Base-by-base conservation (phyloP, 1,140 invertebrate species). In the Heterodera schachtii region DNA sequence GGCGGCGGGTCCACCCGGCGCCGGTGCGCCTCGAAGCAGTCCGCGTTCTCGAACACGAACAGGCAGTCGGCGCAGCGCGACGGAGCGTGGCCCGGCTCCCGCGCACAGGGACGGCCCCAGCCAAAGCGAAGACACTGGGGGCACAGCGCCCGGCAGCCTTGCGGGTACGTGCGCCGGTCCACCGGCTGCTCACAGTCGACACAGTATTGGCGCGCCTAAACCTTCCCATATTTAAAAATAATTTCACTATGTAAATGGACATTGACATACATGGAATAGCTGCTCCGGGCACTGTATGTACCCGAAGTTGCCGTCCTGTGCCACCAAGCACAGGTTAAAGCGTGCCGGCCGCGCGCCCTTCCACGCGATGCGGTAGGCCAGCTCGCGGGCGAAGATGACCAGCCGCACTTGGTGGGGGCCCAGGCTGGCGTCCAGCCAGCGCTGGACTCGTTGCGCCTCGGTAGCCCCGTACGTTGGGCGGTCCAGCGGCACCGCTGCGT, bases 21-120 rank as follows among this genome's bases (percentile, higher is more conserved):
- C 4, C 69, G 69, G 44, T 71, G 69, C 16, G 69, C 69, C 21
- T 71, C 69, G 9, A 41, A 71, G 69, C 69, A 71, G 16, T 71
- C 69, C 69, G 3, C 19, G 69, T 71, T 71, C 11, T 41, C 31
- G 13, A 60, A 60, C 57, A 60, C 57, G 19, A 60, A 60, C 57
- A 16, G 57, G 16, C 57, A 60, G 57, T 60, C 57, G 57, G 11
- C 13, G 13, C 57, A 60, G 9, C 57, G 57, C 57, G 3, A 16
- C 57, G 57, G 57, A 11, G 8, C 57, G 3, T 60, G 9, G 19
- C 13, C 57, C 13, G 57, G 9, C 57, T 16, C 57, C 57, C 57
- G 13, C 8, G 57, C 57, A 16, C 57, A 60, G 3, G 57, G 57
- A 4, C 57, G 57, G 9, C 57, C 57, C 57, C 57, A 60, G 13